These are phyloP conservation scores for Sparus aurata DNA, from an alignment of 2,797 vertebrate genomes.

Conservation along the genomic window DNA sequence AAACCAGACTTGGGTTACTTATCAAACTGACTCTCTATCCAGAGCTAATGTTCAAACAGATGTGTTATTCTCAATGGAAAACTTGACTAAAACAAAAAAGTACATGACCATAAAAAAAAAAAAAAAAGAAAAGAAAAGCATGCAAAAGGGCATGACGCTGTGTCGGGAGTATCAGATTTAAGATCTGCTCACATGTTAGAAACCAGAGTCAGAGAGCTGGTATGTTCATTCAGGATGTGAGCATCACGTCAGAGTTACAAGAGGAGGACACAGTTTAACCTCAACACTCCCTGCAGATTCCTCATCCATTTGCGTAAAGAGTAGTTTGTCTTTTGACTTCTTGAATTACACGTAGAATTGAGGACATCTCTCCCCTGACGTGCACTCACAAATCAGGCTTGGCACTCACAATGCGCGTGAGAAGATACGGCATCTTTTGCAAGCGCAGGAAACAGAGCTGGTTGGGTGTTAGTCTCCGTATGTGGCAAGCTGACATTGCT, in stretches of 20 bases:
- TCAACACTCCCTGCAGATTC: conserved; percentile 29
- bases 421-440: conserved; percentile 59
- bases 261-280: conserved; percentile 35
- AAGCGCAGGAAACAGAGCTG: conserved; percentile 57
- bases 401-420: neutral
- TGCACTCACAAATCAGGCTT: conserved; percentile 13
- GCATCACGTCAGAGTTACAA: conserved; percentile 4
- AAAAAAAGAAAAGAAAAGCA: conserved; percentile 26
- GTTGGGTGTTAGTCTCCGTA: conserved; percentile 23
- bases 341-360: conserved; percentile 23
- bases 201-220: conserved; percentile 25
- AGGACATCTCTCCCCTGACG: neutral
- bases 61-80: conserved; percentile 73
- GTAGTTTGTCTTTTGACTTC: conserved; percentile 17
- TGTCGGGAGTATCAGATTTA: conserved; percentile 15
- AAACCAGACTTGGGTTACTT: conserved; percentile 77
- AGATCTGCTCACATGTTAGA: conserved; percentile 18
- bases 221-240: conserved; percentile 58
- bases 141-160: conserved; percentile 18
- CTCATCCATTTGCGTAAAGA: conserved; percentile 36
- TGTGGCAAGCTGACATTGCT: conserved; percentile 66
- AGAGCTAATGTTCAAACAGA: conserved; percentile 82
- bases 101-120: conserved; percentile 18
- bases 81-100: conserved; percentile 60
- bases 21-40: conserved; percentile 70